Conservation (phyloP, 2,888 invertebrate species). For the Pherbina coryleti region DNA sequence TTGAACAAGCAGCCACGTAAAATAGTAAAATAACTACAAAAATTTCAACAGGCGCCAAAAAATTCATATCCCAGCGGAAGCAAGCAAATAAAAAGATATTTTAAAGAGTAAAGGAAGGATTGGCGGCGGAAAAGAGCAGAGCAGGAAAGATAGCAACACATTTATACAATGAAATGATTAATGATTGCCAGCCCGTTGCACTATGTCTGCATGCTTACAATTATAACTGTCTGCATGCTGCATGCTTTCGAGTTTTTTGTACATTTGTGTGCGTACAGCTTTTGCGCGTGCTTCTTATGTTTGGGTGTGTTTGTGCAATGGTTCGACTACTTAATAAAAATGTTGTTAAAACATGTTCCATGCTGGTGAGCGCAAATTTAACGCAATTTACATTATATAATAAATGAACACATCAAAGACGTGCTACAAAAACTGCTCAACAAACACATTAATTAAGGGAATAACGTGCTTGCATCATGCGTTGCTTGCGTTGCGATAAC, state of each 20-base stretch:
- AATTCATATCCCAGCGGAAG: too few relatives aligned
- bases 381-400: slow-evolving; percentile 11
- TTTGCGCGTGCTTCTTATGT: too few relatives aligned
- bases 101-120: not conserved
- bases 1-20: not conserved
- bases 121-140: not conserved
- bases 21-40: too few relatives aligned
- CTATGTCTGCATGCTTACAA: not conserved
- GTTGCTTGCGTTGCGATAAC: too few relatives aligned
- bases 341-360: slow-evolving; percentile 30
- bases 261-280: not conserved
- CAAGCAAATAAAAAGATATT: not conserved
- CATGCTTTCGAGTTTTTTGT: not conserved
- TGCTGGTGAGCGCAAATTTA: slow-evolving; percentile 12
- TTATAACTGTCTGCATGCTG: not conserved
- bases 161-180: slow-evolving; percentile 15
- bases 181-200: not conserved
- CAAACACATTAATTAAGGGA: too few relatives aligned
- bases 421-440: too few relatives aligned
- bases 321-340: slow-evolving; percentile 18
- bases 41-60: too few relatives aligned
- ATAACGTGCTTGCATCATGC: too few relatives aligned
- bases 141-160: not conserved
- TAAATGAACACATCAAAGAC: not conserved
- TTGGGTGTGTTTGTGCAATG: not conserved